Evolutionary conservation across 2,113 vertebrate genomes (phyloP), one percentile per base, ranked within the genome.

Genomic region (Henicopernis longicauda): DNA sequence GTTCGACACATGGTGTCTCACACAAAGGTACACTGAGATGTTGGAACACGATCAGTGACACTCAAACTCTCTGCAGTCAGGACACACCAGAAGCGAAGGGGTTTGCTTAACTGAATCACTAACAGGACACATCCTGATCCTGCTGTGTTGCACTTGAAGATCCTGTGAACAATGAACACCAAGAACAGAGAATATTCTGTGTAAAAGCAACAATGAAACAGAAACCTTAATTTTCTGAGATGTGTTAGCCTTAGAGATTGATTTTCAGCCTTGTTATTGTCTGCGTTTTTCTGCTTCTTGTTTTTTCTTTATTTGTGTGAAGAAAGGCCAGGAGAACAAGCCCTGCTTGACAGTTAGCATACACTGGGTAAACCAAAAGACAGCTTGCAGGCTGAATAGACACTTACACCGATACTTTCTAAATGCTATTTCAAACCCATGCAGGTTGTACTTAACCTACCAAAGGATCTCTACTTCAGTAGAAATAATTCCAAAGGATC

Each of bases 1-100:
- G 38, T 12, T 66, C 79, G 16, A 8, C 3, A 10, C 15, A 1
- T 1, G 1, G 13, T 0, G 32, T 26, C 47, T n/a, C 67, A 23
- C 44, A 29, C 34, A 11, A 3, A 31, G 90, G 16, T 13, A 44
- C 13, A 5, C 18, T 0, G 7, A 40, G 62, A 4, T 4, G 36
- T 36, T 5, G 20, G 67, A 26, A 19, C 2, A 14, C 2, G 19
- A 23, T 0, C 36, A 27, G 36, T 2, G 69, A 42, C 44, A 55
- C 23, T 5, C 79, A 27, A 9, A 12, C n/a, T 4, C 36, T 10
- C 52, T 7, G 67, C 18, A n/a, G 17, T 4, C 54, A 40, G 81
- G 36, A 36, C 49, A 17, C 23, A 3, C 10, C 36, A 34, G 42
- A n/a, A 50, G 31, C 1, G 2, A 73, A 45, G 13, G 61, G 32